Base-by-base conservation (phyloP, 2,888 invertebrate genomes). In the Autographa pulchrina region DNA sequence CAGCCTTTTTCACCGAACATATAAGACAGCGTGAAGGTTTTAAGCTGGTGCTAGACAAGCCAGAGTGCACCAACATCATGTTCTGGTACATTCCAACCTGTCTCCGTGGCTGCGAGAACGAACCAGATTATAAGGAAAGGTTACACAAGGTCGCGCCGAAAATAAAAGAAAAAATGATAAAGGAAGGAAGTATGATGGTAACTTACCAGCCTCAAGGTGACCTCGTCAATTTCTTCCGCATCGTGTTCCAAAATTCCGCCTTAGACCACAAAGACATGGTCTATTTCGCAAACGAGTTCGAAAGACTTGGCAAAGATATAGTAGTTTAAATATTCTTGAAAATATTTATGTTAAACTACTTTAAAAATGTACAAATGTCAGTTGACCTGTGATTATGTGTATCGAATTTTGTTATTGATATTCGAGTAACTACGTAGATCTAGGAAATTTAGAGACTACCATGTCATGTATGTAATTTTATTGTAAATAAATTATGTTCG, bases 141-240 rank as follows among this genome's bases (percentile, higher is more conserved):
- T 91, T 98, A 63, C 97, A 98, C 90, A 97, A 97, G 93, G 97
- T 99, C 59, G 99, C 99, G 0, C 99, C 99, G 0, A 97, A 97
- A 92, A 98, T 99, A 81, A 99, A 99, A 92, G 99, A 99, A 86
- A 96, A 97, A 70, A 99, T 99, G 99, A 99, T 99, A 96, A 98
- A 98, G 90, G 97, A 98, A 89, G 99, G 99, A 38, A 97, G 98
- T 62, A 99, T 99, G 97, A 98, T 99, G 98, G 98, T 99, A 78
- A 99, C 99, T 61, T 99, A 99, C 92, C 99, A 99, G 88, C 98
- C 99, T 0, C 96, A 98, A 81, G 97, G 97, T 68, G 96, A 97
- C 65, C 96, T 97, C 74, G 99, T 99, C 0, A 99, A 99, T 93
- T 99, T 99, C 96, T 99, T 99, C 96, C 97, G 99, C 73, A 97